Evolutionary conservation across 2,888 invertebrate species (phyloP).

Genomic region (Lucinisca nassula): DNA sequence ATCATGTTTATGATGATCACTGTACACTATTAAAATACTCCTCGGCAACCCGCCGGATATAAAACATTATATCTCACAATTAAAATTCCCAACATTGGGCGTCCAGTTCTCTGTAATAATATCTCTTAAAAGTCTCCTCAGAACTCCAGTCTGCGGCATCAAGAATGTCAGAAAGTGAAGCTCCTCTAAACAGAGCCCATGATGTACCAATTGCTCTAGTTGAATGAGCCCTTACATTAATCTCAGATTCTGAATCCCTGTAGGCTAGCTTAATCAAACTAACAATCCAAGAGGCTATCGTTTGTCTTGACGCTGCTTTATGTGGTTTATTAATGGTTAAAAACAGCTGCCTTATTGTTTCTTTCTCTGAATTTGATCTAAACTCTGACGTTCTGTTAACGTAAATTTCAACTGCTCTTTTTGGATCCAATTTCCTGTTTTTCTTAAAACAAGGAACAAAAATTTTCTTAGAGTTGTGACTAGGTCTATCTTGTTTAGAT

Average conservation of each 20-base stretch:
- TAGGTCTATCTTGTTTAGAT: background rate
- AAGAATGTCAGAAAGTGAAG: background rate
- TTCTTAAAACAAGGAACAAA: background rate
- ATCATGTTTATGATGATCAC: background rate
- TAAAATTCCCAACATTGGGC: background rate
- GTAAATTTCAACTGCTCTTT: background rate
- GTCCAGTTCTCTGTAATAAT: background rate
- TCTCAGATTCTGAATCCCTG: background rate
- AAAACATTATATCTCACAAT: background rate
- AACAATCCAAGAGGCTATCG: background rate
- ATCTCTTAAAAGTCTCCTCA: background rate
- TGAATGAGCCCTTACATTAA: background rate
- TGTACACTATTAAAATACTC: background rate
- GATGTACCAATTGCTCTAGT: background rate
- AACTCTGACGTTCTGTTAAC: background rate
- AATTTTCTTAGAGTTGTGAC: background rate
- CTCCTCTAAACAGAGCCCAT: background rate
- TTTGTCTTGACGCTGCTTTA: background rate
- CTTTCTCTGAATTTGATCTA: background rate
- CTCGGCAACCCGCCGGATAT: background rate
- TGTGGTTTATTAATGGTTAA: background rate
- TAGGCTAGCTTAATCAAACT: background rate
- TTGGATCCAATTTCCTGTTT: background rate
- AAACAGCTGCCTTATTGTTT: no score
- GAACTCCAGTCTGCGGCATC: background rate